phyloP scores from a whole-genome alignment of 2,888 invertebrate species.

The Napeogenes sylphis region DNA sequence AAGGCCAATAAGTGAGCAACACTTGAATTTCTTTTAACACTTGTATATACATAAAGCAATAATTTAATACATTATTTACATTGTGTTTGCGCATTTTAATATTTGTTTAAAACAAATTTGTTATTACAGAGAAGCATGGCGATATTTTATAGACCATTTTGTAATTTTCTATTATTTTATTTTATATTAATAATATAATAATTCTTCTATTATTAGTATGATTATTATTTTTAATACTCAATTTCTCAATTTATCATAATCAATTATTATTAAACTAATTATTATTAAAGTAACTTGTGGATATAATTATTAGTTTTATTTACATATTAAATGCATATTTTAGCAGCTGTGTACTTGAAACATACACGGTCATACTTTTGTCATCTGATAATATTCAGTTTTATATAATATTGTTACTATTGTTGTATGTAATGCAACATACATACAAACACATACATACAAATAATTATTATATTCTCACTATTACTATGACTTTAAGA shows the following conservation, averaged over 20 bases:
- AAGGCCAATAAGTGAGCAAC: neutral
- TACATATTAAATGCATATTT: neutral
- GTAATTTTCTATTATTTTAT: neutral
- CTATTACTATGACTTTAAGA: too few species aligned
- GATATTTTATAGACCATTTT: neutral
- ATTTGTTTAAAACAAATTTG: neutral
- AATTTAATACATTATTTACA: neutral
- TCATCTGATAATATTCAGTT: too few species aligned
- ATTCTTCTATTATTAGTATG: too few species aligned
- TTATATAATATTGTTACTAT: too few species aligned
- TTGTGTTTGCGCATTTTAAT: neutral
- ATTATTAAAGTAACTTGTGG: constrained; percentile 7
- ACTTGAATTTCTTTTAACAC: neutral
- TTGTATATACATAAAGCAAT: neutral
- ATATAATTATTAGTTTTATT: neutral
- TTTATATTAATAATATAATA: too few species aligned
- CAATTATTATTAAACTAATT: constrained; percentile 7
- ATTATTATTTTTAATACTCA: too few species aligned
- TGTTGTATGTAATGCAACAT: too few species aligned
- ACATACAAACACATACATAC: too few species aligned
- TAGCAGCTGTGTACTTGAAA: too few species aligned
- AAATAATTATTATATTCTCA: too few species aligned
- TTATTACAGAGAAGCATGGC: neutral
- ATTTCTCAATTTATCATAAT: too few species aligned
- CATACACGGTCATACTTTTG: too few species aligned